Percentiles rank a stretch among this genome's conserved stretches.
These are phyloP conservation scores for Hydrocynus forskahlii DNA, from an alignment of 2,797 vertebrate species.

Conservation along the genomic window DNA sequence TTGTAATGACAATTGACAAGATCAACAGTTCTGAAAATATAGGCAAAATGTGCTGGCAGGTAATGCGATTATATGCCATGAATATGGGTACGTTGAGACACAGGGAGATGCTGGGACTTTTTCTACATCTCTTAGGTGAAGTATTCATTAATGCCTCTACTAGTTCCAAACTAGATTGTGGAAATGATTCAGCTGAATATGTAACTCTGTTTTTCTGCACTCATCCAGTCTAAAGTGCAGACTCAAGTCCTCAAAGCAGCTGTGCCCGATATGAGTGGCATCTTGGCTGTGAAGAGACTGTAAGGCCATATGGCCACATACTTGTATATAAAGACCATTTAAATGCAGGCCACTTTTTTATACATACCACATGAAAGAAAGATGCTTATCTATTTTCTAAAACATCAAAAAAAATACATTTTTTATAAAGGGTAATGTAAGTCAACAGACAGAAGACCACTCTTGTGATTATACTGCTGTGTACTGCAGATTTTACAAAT, in stretches of 20 bases:
- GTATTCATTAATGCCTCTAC: conserved; percentile 25
- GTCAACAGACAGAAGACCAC: too few species aligned
- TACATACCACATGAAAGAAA: not conserved
- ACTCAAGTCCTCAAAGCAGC: conserved; percentile 28
- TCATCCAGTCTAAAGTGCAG: conserved; percentile 7
- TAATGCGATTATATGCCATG: conserved; percentile 72
- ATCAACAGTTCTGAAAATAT: conserved; percentile 78
- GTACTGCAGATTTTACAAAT: too few species aligned
- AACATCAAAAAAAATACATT: too few species aligned
- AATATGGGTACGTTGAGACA: conserved; percentile 47
- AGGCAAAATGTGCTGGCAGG: conserved; percentile 58
- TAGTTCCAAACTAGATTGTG: conserved; percentile 16
- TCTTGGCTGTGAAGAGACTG: conserved; percentile 33
- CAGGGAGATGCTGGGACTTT: conserved; percentile 45
- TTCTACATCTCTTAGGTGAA: conserved; percentile 35
- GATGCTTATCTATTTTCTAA: not conserved
- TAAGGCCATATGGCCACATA: conserved; percentile 29
- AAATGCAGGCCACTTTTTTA: conserved; percentile 1
- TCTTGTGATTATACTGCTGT: too few species aligned
- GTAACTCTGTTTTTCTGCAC: not conserved
- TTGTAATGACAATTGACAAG: conserved; percentile 78
- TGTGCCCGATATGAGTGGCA: conserved; percentile 17
- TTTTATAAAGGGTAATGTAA: too few species aligned
- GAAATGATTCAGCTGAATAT: conserved; percentile 39
- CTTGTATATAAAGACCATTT: conserved; percentile 9